Percentiles rank a stretch among this genome's conserved stretches.
These are phyloP conservation scores for Prorops nasuta DNA, from an alignment of 1,140 invertebrate genomes.

Conservation along the genomic window DNA sequence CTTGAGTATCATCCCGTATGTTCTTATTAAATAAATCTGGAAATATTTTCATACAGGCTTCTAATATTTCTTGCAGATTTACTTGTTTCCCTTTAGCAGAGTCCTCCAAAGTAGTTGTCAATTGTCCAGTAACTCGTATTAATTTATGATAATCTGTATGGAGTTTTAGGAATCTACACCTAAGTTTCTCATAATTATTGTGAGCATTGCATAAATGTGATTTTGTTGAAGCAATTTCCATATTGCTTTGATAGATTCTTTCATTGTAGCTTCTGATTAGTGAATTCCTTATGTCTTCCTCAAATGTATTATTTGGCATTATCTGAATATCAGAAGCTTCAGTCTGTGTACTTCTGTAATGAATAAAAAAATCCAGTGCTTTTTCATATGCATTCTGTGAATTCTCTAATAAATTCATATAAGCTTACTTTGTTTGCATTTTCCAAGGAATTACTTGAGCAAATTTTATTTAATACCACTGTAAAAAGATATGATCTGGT, in stretches of 20 bases:
- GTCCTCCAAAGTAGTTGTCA: slow-evolving; percentile 61
- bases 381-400: too few relatives aligned
- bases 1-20: slow-evolving; percentile 23
- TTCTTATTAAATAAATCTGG: slow-evolving; percentile 54
- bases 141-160: slow-evolving; percentile 52
- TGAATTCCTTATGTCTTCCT: too few relatives aligned
- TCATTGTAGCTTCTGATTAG: slow-evolving; percentile 17
- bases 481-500: too few relatives aligned
- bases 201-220: slow-evolving; percentile 32
- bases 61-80: slow-evolving; percentile 53
- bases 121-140: slow-evolving; percentile 57
- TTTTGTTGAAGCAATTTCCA: slow-evolving; percentile 30
- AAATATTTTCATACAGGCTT: slow-evolving; percentile 53
- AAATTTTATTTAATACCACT: too few relatives aligned
- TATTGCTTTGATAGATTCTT: slow-evolving; percentile 17
- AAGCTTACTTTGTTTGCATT: too few relatives aligned
- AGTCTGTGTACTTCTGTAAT: slow-evolving; percentile 35
- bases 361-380: too few relatives aligned
- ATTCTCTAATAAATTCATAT: too few relatives aligned
- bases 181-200: slow-evolving; percentile 44
- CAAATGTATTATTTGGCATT: too few relatives aligned
- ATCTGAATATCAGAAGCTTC: slow-evolving; percentile 20
- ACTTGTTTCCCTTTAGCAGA: slow-evolving; percentile 61
- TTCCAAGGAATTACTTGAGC: too few relatives aligned
- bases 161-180: slow-evolving; percentile 45